Evolutionary conservation across 2,888 invertebrate species (phyloP), one percentile per base, ranked within the genome.

Genomic region (Drosophila prostipennis): DNA sequence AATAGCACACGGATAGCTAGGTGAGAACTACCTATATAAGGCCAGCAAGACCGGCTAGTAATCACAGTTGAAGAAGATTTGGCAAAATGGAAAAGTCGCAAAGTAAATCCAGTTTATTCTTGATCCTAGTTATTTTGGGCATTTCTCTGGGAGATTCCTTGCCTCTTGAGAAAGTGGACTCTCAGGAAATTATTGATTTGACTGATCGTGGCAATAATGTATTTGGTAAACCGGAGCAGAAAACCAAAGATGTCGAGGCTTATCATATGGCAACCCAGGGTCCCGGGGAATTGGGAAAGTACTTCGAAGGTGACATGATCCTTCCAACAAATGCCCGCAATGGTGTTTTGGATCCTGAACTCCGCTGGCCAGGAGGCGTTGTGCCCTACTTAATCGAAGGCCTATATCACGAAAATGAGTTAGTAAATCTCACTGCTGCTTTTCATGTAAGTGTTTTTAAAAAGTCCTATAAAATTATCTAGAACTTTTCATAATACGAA

Each of bases 241-340:
- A 89, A 70, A 78, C 57, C 0, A 87, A 84, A 1, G 86, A 85
- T 26, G 78, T 89, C 0, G 78, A 76, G 1, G 65, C 26, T 26
- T 6, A 26, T 26, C 26, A 26, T 26, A 6, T 3, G n/a, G 10
- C 45, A 0, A 82, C 71, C 0, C 92, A 94, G 74, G 96, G 96
- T 89, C 96, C 96, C 0, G 96, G 96, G 89, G 96, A 97, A 87
- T 90, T 95, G 80, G 96, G 96, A 0, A 94, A 93, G n/a, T 96
- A 96, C 85, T 93, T 94, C 0, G 95, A 96, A 88, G 96, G 96
- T 5, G 96, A 97, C 80, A 96, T 96, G 29, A 29, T 29, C 29
- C 29, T 29, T 29, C 29, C 1, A 5, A 26, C 29, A 29, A 7
- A 29, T 7, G 2, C 7, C 6, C 29, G 29, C 29, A 29, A 29